These are phyloP conservation scores for Fulmarus glacialis DNA, from an alignment of 2,113 vertebrate genomes.

Conservation along the genomic window DNA sequence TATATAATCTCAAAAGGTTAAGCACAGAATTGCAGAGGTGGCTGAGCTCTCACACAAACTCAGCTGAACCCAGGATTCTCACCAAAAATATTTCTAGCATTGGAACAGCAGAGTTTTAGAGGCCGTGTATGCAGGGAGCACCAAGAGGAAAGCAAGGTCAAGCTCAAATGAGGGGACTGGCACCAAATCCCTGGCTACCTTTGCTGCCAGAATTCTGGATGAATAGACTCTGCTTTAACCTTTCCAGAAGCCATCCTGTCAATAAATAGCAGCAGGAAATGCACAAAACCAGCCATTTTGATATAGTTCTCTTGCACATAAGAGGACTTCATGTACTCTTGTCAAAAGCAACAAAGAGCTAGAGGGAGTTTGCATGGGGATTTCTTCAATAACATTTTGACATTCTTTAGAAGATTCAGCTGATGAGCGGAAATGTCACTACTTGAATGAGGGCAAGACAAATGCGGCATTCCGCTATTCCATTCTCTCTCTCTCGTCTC, in stretches of 20 bases:
- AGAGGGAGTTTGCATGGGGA: background rate
- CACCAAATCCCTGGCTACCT: slow-evolving; percentile 1
- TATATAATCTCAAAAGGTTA: background rate
- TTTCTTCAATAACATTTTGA: background rate
- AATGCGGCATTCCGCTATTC: rapidly evolving
- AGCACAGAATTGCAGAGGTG: background rate
- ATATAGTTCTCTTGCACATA: background rate
- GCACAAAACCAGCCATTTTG: background rate
- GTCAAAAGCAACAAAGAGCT: background rate
- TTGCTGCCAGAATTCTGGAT: slow-evolving; percentile 36
- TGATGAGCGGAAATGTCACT: background rate
- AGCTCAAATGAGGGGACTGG: background rate
- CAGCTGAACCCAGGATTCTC: background rate
- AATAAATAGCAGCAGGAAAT: slow-evolving; percentile 21
- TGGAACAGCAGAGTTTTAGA: background rate
- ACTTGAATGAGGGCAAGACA: background rate
- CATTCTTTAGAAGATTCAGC: background rate
- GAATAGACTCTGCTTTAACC: background rate
- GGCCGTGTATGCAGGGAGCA: background rate
- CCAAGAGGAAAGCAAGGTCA: slow-evolving; percentile 9
- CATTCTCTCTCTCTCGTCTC: background rate
- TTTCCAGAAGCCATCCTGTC: background rate
- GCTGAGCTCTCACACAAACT: background rate
- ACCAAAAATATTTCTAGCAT: background rate
- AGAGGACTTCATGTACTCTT: background rate